Conservation (phyloP, 2,888 invertebrate species). For the Teleogryllus oceanicus region DNA sequence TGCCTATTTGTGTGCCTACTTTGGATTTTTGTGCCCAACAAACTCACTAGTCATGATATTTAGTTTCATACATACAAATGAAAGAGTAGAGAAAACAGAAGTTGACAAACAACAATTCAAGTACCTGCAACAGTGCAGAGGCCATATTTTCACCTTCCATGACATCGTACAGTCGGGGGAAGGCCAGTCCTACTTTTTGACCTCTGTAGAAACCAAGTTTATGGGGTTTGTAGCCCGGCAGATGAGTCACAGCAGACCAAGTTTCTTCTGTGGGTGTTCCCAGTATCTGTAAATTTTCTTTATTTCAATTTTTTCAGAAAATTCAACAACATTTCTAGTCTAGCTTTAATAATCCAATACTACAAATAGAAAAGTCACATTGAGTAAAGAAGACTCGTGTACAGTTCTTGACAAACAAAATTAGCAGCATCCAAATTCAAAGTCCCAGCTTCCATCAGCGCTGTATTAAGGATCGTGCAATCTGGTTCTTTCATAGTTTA, state of each 20-base stretch:
- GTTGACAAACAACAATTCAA: neutral
- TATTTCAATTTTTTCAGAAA: slow-evolving; percentile 23
- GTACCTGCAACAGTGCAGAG: slow-evolving; percentile 66
- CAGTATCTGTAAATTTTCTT: slow-evolving; percentile 60
- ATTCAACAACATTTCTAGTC: neutral
- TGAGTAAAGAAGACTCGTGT: no score
- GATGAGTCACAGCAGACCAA: slow-evolving; percentile 86
- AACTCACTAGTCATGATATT: no score
- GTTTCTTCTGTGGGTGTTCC: slow-evolving; percentile 93
- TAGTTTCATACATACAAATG: no score
- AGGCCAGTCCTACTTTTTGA: slow-evolving; percentile 76
- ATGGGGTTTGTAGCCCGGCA: slow-evolving; percentile 81
- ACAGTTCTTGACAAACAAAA: no score
- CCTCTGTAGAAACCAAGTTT: slow-evolving; percentile 66
- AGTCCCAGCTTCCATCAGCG: no score
- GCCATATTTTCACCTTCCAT: slow-evolving; percentile 86
- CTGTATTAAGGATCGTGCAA: no score
- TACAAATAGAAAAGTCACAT: no score
- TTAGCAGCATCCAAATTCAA: no score
- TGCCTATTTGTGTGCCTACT: no score
- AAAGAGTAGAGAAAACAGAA: neutral
- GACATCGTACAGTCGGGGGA: slow-evolving; percentile 86
- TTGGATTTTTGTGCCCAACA: no score
- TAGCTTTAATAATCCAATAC: no score
- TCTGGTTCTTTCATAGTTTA: no score